Conservation (phyloP, 2,888 invertebrate species). For the Endotricha flammealis region DNA sequence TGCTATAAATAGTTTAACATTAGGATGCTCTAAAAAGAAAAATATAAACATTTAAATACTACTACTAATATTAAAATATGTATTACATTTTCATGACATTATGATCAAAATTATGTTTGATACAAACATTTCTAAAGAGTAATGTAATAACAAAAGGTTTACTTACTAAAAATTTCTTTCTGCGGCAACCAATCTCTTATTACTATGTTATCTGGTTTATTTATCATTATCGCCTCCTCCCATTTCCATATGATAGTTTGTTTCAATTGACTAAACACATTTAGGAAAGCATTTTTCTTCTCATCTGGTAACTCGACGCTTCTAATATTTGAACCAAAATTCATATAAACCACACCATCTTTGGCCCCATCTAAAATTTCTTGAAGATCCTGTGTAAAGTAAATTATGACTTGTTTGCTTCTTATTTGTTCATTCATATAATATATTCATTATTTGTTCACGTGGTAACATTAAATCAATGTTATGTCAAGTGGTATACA, state of each 20-base stretch:
- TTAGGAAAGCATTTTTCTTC: conserved; percentile 61
- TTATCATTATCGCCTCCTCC: conserved; percentile 76
- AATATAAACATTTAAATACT: no score
- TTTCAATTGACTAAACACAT: conserved; percentile 73
- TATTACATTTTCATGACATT: no score
- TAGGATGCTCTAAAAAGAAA: conserved; percentile 66
- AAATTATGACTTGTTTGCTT: background rate
- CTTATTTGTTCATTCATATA: no score
- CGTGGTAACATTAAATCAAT: no score
- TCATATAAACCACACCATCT: conserved; percentile 77
- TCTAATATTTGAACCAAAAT: conserved; percentile 79
- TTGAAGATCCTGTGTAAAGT: conserved; percentile 59
- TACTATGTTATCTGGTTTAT: conserved; percentile 76
- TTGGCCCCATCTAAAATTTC: conserved; percentile 66
- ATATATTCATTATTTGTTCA: no score
- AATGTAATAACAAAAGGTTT: background rate
- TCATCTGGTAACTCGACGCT: conserved; percentile 71
- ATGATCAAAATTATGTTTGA: no score
- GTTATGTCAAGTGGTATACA: no score
- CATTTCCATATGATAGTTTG: conserved; percentile 84
- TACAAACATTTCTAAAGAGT: background rate
- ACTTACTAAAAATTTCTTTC: conserved; percentile 78
- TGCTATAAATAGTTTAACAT: conserved; percentile 79
- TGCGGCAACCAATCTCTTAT: conserved; percentile 83
- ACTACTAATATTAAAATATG: no score